Conservation (phyloP, 2,888 invertebrate genomes). For the Sisyra nigra region DNA sequence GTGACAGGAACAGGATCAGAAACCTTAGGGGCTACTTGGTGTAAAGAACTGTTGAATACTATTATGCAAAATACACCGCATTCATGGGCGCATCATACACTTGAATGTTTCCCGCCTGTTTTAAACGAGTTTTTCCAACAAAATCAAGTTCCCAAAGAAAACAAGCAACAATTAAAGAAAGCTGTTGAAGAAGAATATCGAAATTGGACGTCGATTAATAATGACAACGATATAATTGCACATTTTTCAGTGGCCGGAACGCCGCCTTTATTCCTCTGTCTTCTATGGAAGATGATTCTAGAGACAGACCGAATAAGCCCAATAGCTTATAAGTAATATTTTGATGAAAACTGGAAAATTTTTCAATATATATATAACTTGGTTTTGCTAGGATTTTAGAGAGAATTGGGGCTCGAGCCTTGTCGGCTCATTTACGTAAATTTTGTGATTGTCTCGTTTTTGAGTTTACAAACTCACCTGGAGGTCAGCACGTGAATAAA, state of each 20-base stretch:
- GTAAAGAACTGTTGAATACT: constrained; percentile 73
- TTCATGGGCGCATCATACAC: constrained; percentile 85
- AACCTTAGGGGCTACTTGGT: constrained; percentile 53
- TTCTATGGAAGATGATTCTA: constrained; percentile 89
- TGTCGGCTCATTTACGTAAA: constrained; percentile 82
- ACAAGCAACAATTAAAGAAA: constrained; percentile 80
- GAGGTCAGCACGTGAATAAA: constrained; percentile 80
- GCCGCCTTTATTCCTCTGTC: constrained; percentile 77
- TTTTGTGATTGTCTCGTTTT: constrained; percentile 90
- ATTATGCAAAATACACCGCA: constrained; percentile 92
- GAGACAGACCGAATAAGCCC: constrained; percentile 88
- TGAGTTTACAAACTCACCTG: constrained; percentile 80
- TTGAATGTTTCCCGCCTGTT: constrained; percentile 81
- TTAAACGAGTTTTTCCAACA: constrained; percentile 80
- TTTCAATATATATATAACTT: neutral
- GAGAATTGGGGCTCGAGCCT: constrained; percentile 78
- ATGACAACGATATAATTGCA: constrained; percentile 89
- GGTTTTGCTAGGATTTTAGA: constrained; percentile 60
- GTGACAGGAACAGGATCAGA: constrained; percentile 57
- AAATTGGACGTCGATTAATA: constrained; percentile 94
- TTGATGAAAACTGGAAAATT: constrained; percentile 3
- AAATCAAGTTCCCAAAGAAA: constrained; percentile 71
- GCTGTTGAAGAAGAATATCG: constrained; percentile 91
- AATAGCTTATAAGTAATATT: constrained; percentile 78
- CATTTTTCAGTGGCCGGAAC: constrained; percentile 92